Base-by-base conservation (phyloP, 1,140 invertebrate species). In the Cydia pomonella region DNA sequence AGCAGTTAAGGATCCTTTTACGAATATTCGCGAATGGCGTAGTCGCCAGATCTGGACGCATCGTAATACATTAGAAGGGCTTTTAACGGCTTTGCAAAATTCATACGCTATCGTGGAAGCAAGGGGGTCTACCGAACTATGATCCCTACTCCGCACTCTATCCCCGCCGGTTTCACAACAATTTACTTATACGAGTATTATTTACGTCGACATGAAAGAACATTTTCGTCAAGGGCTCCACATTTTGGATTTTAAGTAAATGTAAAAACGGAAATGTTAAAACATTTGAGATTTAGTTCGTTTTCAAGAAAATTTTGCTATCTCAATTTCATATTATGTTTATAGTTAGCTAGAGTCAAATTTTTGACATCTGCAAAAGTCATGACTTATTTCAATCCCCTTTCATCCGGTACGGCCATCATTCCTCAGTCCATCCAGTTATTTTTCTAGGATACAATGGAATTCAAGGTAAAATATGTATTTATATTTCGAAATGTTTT, bases 111-210 rank as follows among this genome's bases (percentile, higher is more conserved):
- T 69, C 29, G 25, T 69, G 64, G 64, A 69, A 69, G 64, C 33
- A 69, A 69, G 64, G 63, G 62, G 64, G 18, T 18, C 29, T 38
- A 33, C 27, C 27, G 27, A 6, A 18, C 64, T 69, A 69, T 27
- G 7, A 38, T 33, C 64, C 64, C 64, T 69, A 69, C 64, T 18
- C 64, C n/a, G 16, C 64, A 18, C 64, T 16, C 63, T 69, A 59
- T 38, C 29, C 64, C 29, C 16, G 25, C 63, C 64, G 27, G 64
- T n/a, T 23, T 69, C 64, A 73, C 72, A 73, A 75, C 64, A 21
- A 75, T 75, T 62, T 78, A 81, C 62, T 76, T 75, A 76, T 73
- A 79, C 80, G 80, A 81, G 80, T 81, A 81, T 81, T 81, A 76
- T 63, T 38, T 77, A 66, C 47, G 33, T 69, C 18, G 64, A 38